These are phyloP conservation scores for Meteorus sp. DNA, from an alignment of 1,140 invertebrate species.

Conservation along the genomic window DNA sequence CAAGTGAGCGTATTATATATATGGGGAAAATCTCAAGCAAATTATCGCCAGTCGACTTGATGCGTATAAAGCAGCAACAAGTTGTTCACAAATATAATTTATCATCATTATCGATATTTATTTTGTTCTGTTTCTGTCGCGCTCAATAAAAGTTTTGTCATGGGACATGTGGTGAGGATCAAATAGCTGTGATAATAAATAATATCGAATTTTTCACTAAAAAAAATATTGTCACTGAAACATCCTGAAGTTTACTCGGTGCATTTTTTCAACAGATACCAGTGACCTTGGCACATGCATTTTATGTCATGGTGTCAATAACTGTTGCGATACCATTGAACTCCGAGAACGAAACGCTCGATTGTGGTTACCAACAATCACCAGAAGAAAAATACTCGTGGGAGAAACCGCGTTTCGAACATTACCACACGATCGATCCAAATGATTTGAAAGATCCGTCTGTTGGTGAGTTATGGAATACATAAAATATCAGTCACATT, in stretches of 20 bases:
- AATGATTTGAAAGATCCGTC: slow-evolving; percentile 22
- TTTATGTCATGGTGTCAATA: neutral
- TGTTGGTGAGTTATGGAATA: slow-evolving; percentile 25
- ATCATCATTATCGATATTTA: neutral
- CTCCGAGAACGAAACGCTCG: slow-evolving; percentile 9
- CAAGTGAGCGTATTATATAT: slow-evolving; percentile 33
- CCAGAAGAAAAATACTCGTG: slow-evolving; percentile 19
- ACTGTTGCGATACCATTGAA: neutral
- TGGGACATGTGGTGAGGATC: slow-evolving; percentile 23
- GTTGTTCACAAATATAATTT: neutral
- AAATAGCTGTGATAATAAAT: neutral
- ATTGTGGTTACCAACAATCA: slow-evolving; percentile 14
- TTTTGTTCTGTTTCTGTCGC: no score
- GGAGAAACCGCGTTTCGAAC: slow-evolving; percentile 15
- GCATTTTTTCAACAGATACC: slow-evolving; percentile 16
- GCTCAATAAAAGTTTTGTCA: no score
- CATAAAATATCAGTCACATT: no score
- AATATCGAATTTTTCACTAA: neutral
- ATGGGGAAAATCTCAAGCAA: slow-evolving; percentile 24
- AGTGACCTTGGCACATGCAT: slow-evolving; percentile 13
- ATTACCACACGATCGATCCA: slow-evolving; percentile 27
- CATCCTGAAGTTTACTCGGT: slow-evolving; percentile 8
- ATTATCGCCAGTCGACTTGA: slow-evolving; percentile 14
- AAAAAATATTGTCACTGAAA: neutral
- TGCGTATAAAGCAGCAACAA: slow-evolving; percentile 9